These are phyloP conservation scores for Oasisia sp. DNA, from an alignment of 2,888 invertebrate species.

Conservation along the genomic window DNA sequence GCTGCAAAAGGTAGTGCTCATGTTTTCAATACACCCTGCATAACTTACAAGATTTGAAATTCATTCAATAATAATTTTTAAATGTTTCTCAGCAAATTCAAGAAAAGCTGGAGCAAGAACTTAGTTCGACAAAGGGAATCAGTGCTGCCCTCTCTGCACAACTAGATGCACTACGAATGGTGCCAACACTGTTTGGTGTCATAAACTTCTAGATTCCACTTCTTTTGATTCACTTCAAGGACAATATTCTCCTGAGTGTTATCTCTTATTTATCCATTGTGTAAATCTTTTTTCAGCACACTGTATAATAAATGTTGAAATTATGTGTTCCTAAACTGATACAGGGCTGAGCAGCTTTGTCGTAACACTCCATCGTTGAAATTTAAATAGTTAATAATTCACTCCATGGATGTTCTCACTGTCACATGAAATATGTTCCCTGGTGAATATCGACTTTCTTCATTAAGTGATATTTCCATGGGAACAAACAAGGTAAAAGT, in stretches of 20 bases:
- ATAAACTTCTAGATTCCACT: slow-evolving; percentile 49
- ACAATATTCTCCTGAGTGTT: background rate
- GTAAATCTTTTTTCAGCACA: background rate
- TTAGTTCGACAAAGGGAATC: slow-evolving; percentile 49
- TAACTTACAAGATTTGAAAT: background rate
- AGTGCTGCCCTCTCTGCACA: slow-evolving; percentile 52
- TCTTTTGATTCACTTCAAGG: background rate
- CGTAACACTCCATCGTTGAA: background rate
- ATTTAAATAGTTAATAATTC: background rate
- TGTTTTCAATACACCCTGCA: background rate
- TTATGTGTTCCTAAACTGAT: background rate
- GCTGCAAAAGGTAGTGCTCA: background rate
- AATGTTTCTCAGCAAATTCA: slow-evolving; percentile 52
- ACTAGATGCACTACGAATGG: slow-evolving; percentile 59
- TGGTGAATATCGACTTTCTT: background rate
- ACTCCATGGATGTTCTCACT: background rate
- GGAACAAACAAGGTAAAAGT: background rate
- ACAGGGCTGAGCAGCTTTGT: background rate
- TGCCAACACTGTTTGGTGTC: slow-evolving; percentile 62
- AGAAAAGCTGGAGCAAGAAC: slow-evolving; percentile 51
- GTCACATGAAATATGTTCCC: background rate
- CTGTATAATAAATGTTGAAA: background rate
- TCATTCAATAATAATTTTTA: background rate
- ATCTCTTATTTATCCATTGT: background rate
- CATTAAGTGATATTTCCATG: background rate